These are phyloP conservation scores for Triops longicaudatus DNA, from an alignment of 1,140 invertebrate genomes.

Conservation along the genomic window DNA sequence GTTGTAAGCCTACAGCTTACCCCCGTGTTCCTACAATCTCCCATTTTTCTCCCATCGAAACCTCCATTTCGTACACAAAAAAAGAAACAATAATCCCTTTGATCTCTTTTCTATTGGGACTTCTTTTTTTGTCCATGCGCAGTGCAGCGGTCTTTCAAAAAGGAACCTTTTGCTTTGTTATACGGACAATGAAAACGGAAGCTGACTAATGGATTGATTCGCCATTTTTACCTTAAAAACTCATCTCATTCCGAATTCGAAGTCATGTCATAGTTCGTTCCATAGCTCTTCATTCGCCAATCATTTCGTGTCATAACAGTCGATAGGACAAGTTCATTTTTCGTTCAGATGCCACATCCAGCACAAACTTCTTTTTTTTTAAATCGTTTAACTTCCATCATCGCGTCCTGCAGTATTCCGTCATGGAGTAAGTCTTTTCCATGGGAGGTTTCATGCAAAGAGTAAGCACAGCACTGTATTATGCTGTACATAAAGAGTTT, in stretches of 20 bases:
- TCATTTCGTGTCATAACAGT: not conserved
- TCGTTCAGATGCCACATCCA: not conserved
- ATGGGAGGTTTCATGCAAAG: not conserved
- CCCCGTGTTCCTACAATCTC: no score
- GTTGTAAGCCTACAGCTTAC: no score
- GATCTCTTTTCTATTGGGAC: conserved; percentile 5
- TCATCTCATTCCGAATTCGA: not conserved
- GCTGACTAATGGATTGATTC: not conserved
- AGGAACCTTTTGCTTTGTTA: not conserved
- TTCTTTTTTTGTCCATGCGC: not conserved
- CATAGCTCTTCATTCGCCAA: no score
- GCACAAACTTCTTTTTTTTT: not conserved
- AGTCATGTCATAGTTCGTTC: not conserved
- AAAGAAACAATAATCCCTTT: conserved; percentile 3
- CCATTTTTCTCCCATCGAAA: not conserved
- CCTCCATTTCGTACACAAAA: conserved; percentile 21
- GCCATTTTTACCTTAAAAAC: not conserved
- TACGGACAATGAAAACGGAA: not conserved
- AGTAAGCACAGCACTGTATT: not conserved
- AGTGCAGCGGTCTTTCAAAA: not conserved
- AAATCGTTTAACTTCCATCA: not conserved
- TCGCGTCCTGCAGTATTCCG: not conserved
- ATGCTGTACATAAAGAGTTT: not conserved
- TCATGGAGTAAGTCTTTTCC: not conserved
- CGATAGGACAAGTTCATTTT: not conserved